Percentiles rank a stretch among this genome's conserved stretches.
phyloP scores from a whole-genome alignment of 2,888 invertebrate species.

The Geotrupes spiniger region DNA sequence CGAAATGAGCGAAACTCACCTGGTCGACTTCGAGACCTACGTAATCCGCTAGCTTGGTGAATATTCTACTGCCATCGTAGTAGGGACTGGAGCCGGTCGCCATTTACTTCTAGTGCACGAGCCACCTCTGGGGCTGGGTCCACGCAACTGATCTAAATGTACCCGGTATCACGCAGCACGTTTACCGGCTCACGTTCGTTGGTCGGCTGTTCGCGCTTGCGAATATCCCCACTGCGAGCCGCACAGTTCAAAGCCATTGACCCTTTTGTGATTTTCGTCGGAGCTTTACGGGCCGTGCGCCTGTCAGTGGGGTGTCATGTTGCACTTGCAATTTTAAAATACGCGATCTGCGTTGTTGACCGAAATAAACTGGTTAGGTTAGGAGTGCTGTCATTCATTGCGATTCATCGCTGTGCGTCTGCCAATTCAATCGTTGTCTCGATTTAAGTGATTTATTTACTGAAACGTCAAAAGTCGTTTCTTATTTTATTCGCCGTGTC shows the following conservation, averaged over 20 bases:
- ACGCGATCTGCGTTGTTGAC: too few relatives aligned
- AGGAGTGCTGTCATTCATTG: too few relatives aligned
- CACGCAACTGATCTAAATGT: slow-evolving; percentile 1
- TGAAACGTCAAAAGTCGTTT: too few relatives aligned
- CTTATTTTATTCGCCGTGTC: too few relatives aligned
- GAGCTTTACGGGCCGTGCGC: too few relatives aligned
- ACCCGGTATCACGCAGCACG: slow-evolving; percentile 9
- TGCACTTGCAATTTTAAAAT: too few relatives aligned
- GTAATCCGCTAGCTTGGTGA: slow-evolving; percentile 65
- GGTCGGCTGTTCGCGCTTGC: slow-evolving; percentile 15
- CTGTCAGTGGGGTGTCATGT: too few relatives aligned
- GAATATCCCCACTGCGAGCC: slow-evolving; percentile 16
- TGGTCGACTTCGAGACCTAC: slow-evolving; percentile 75
- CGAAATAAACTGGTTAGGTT: too few relatives aligned
- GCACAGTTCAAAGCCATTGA: slow-evolving; percentile 17
- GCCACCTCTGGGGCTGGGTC: slow-evolving; percentile 7
- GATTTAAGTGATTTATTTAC: too few relatives aligned
- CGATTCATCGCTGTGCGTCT: too few relatives aligned
- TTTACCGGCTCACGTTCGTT: slow-evolving; percentile 6
- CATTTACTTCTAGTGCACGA: slow-evolving; percentile 21
- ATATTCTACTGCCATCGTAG: slow-evolving; percentile 71
- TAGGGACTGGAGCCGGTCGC: slow-evolving; percentile 27
- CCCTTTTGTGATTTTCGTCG: slow-evolving; percentile 1
- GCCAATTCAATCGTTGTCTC: too few relatives aligned
- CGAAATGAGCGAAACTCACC: slow-evolving; percentile 58